Evolutionary conservation across 1,140 invertebrate species (phyloP), one percentile per base, ranked within the genome.

Genomic region (Meteorus sp.): DNA sequence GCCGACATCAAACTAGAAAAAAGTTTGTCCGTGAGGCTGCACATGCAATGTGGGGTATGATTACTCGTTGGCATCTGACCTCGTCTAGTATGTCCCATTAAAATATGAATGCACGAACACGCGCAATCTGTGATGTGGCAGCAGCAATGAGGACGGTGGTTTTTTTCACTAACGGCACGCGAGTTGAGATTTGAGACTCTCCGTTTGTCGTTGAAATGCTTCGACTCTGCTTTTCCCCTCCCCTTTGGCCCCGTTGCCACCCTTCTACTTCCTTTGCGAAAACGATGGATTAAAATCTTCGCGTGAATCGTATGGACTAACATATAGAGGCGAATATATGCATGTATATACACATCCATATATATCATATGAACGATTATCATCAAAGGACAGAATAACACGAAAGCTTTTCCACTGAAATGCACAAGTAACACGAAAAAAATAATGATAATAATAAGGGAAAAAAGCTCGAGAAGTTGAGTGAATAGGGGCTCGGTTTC

Each of bases 51-150:
- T n/a, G 50, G 70, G 64, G 58, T 74, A 72, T 61, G 60, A 69
- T 72, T 76, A 71, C 73, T n/a, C n/a, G n/a, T n/a, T 56, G 70
- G 67, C 75, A 77, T 78, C 73, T 71, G 75, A 77, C 69, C 69
- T 70, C 67, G 69, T 65, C 51, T 74, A 76, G 62, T 72, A 71
- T 76, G 67, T 74, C 74, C 61, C 66, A 77, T 78, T 78, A 78
- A 58, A 78, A 79, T 78, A 77, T 73, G 71, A 79, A 79, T 77
- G 65, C 61, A 64, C 61, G 63, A 50, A 62, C 59, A 67, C 62
- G 53, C 48, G 61, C 57, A 62, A 60, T 65, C 47, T 61, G 44
- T 56, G 44, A 50, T 23, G 22, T 19, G 51, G 13, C 9, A 25
- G 31, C 43, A 23, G 41, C 31, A 45, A 20, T 7, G 19, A 13